Conservation (phyloP, 2,888 invertebrate species). For the Tanytarsus gracilentus region DNA sequence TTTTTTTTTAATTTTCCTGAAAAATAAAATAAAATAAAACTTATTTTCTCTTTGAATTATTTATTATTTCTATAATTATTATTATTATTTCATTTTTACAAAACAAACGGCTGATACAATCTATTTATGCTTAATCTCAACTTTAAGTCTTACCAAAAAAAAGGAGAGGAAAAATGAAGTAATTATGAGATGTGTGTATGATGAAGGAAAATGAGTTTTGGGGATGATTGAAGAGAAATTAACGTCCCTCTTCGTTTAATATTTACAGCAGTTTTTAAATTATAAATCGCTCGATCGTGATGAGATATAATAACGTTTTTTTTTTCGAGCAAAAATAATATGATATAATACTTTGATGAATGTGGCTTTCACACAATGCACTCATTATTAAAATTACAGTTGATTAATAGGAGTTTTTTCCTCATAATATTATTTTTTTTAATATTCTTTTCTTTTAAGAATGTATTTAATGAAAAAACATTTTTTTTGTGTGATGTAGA, state of each 20-base stretch:
- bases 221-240: no score
- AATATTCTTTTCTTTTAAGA: no score
- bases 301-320: background rate
- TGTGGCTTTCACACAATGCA: conserved; percentile 19
- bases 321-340: background rate
- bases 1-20: background rate
- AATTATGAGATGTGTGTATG: background rate
- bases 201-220: conserved; percentile 3
- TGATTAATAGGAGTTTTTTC: background rate
- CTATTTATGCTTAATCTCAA: conserved; percentile 24
- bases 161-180: conserved; percentile 8
- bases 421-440: background rate
- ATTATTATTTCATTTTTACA: conserved; percentile 26
- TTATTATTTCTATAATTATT: conserved; percentile 24
- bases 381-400: background rate
- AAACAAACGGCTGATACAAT: conserved; percentile 25
- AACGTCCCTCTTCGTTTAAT: no score
- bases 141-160: conserved; percentile 22
- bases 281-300: background rate
- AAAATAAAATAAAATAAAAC: background rate
- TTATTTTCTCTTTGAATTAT: conserved; percentile 20
- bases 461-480: no score
- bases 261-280: background rate
- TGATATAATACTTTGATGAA: conserved; percentile 22
- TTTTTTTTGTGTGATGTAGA: no score